These are phyloP conservation scores for Tetheella fluctuosa DNA, from an alignment of 2,888 invertebrate species.

Conservation along the genomic window DNA sequence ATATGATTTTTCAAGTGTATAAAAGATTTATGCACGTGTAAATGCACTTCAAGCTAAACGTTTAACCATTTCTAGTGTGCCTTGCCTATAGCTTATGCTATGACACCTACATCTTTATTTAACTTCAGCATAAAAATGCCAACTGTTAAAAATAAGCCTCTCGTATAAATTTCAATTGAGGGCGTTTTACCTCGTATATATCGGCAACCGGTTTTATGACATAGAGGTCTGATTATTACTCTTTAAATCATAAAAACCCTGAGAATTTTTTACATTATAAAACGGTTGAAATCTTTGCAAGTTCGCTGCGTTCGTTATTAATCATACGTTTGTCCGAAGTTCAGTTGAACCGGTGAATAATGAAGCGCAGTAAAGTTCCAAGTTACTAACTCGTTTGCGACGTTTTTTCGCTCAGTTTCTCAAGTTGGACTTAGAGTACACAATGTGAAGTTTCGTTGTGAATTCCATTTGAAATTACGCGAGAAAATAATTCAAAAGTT, in stretches of 20 bases:
- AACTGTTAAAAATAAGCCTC: too few relatives aligned
- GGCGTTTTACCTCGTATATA: too few relatives aligned
- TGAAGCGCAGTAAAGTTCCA: conserved; percentile 38
- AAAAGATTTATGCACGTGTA: too few relatives aligned
- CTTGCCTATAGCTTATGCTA: too few relatives aligned
- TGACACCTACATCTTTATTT: too few relatives aligned
- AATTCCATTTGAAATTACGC: conserved; percentile 37
- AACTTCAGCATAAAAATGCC: too few relatives aligned
- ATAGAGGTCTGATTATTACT: background rate
- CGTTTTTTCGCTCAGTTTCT: conserved; percentile 22
- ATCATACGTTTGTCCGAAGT: conserved; percentile 38
- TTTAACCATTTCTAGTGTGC: too few relatives aligned
- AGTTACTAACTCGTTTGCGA: conserved; percentile 33
- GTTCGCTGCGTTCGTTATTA: conserved; percentile 37
- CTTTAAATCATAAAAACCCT: background rate
- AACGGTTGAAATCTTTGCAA: conserved; percentile 10
- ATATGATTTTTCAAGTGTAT: too few relatives aligned
- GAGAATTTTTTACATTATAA: background rate
- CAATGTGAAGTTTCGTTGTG: conserved; percentile 17
- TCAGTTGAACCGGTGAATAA: conserved; percentile 49
- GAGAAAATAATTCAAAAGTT: conserved; percentile 46
- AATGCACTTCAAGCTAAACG: too few relatives aligned
- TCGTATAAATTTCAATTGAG: too few relatives aligned
- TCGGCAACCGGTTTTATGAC: too few relatives aligned
- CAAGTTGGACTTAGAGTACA: conserved; percentile 1